phyloP scores from a whole-genome alignment of 2,888 invertebrate genomes.

The Lapara coniferarum region DNA sequence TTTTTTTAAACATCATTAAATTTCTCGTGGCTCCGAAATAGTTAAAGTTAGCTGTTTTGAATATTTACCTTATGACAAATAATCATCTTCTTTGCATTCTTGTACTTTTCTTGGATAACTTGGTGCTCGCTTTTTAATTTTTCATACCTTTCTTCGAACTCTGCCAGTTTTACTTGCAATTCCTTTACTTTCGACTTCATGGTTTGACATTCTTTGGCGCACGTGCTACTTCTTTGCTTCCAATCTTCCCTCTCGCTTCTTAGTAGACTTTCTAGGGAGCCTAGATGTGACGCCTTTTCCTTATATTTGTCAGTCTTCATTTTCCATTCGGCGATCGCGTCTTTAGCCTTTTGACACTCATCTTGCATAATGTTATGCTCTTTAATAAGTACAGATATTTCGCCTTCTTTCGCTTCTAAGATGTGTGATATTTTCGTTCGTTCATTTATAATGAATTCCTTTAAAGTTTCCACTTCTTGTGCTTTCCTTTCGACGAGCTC shows the following conservation, averaged over 20 bases:
- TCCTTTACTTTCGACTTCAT: slow-evolving; percentile 73
- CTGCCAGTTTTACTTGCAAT: slow-evolving; percentile 69
- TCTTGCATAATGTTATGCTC: slow-evolving; percentile 69
- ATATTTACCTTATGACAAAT: slow-evolving; percentile 84
- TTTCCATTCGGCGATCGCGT: slow-evolving; percentile 64
- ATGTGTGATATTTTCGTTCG: slow-evolving; percentile 78
- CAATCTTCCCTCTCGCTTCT: slow-evolving; percentile 72
- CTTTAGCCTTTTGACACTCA: slow-evolving; percentile 68
- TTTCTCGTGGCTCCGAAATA: background rate
- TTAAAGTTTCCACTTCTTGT: slow-evolving; percentile 79
- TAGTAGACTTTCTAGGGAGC: slow-evolving; percentile 65
- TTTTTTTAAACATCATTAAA: no score
- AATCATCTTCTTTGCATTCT: slow-evolving; percentile 85
- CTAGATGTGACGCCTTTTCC: slow-evolving; percentile 61
- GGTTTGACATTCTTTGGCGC: slow-evolving; percentile 62
- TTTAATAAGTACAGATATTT: slow-evolving; percentile 74
- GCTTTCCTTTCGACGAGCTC: slow-evolving; percentile 79
- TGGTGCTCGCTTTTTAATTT: slow-evolving; percentile 72
- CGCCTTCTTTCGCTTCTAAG: slow-evolving; percentile 78
- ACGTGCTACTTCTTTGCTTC: slow-evolving; percentile 59
- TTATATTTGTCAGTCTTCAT: slow-evolving; percentile 69
- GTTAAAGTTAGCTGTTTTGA: background rate
- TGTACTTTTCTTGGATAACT: slow-evolving; percentile 83
- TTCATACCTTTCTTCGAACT: slow-evolving; percentile 67
- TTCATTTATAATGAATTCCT: slow-evolving; percentile 78